Conservation (phyloP, 2,888 invertebrate genomes). For the Mythimna vitellina region DNA sequence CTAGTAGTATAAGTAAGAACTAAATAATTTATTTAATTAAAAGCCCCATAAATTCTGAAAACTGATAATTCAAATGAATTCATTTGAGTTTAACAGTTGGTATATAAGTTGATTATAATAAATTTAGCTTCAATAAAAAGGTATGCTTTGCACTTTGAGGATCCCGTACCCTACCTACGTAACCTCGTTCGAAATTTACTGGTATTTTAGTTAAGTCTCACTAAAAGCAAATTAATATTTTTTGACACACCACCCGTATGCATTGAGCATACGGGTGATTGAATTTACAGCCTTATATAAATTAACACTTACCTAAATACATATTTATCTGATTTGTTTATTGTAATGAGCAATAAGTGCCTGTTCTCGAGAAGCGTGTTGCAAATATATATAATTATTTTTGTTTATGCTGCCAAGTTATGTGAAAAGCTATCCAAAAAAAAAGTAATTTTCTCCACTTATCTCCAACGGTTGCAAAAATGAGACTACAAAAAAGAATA, state of each 20-base stretch:
- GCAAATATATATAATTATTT: not conserved
- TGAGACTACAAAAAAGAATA: no score
- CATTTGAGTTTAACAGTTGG: no score
- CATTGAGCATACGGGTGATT: not conserved
- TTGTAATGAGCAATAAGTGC: not conserved
- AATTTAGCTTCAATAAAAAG: no score
- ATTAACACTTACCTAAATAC: conserved; percentile 3
- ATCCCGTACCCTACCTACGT: no score
- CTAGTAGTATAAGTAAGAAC: no score
- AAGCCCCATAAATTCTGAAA: no score
- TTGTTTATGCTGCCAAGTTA: not conserved
- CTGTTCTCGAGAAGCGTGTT: not conserved
- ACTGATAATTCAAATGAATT: no score
- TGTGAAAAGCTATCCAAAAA: not conserved
- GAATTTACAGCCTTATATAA: conserved; percentile 3
- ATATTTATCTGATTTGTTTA: not conserved
- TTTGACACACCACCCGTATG: not conserved
- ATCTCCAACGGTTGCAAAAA: no score
- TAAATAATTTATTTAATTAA: no score
- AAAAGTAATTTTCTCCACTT: not conserved
- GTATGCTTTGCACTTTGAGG: no score
- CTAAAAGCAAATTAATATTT: not conserved
- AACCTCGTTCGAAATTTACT: not conserved
- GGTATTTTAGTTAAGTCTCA: not conserved
- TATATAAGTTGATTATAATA: no score